Evolutionary conservation across 2,888 invertebrate genomes (phyloP), one percentile per base, ranked within the genome.

Genomic region (Sphaerophoria rueppellii): DNA sequence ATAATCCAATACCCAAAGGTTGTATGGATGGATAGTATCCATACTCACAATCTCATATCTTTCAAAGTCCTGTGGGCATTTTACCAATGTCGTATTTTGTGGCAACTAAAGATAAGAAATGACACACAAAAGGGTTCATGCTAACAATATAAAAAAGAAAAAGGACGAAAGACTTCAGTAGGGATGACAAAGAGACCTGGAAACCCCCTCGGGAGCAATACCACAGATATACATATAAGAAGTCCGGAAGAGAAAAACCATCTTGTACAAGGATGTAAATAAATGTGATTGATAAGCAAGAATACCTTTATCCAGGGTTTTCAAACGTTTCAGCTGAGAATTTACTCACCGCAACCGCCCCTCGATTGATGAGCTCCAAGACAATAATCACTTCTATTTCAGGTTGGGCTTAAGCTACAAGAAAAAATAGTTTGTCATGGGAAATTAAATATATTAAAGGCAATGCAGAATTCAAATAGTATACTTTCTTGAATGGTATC

Each of bases 221-320:
- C 11, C 37, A 54, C 12, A 40, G 40, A 67, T 54, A 67, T 40
- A 40, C 24, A 67, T 54, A 67, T 40, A 40, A 67, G 54, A 54
- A 54, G 14, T 4, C 67, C 37, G 40, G 40, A 67, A 65, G n/a
- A 61, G 43, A 24, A 24, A 60, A 58, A 63, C 24, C 24, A 52
- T 2, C 54, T 14, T n/a, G 12, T 24, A 32, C 37, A 40, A 6
- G 52, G 67, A 54, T 54, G 37, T 52, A 37, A 52, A 52, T 24
- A 32, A 40, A 67, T 37, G 65, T 67, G 67, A 67, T 67, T 67
- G 67, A 67, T 67, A 67, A 24, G 24, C 24, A 24, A 24, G 24
- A 24, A 24, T 24, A 24, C 24, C 2, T 24, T 24, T 24, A 24
- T 24, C 24, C 24, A 24, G 24, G 24, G 1, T 24, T 24, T 24